Base-by-base conservation (phyloP, 2,888 invertebrate genomes). In the Homarus gammarus region DNA sequence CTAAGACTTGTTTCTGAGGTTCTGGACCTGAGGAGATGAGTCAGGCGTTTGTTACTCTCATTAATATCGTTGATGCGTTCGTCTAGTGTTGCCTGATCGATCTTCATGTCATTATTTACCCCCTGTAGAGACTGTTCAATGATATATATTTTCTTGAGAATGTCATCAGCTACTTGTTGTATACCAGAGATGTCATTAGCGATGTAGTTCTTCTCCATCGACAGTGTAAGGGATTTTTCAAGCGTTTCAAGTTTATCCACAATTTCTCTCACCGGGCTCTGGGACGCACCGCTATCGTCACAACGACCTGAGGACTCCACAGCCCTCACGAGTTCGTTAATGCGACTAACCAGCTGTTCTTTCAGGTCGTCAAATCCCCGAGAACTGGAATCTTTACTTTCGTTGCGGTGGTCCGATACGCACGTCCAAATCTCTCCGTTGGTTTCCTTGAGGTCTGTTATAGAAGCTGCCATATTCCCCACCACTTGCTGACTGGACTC, bases 261-360 rank as follows among this genome's bases (percentile, higher is more conserved):
- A 40, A 89, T 75, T 31, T 73, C 84, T 49, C 40, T 84, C 6
- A 36, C 78, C 33, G 70, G 33, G 44, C 56, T 70, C 18, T 70
- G 72, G 36, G 78, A 77, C 8, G 78, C 44, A 36, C 88, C 83
- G 40, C 84, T 89, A 49, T 89, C 84, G n/a, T 89, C 84, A n/a
- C 51, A 64, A 31, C 38, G 40, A n/a, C 64, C 77, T 18, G 64
- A 44, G 31, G 22, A 22, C 61, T 82, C 61, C 36, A 89, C 61
- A 1, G 64, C 51, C 27, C 33, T 87, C 36, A 61, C 75, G 10
- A 87, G 38, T 61, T 73, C 77, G 31, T 31, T n/a, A 22, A 87
- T 61, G 22, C 68, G 38, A 31, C 49, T 49, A 36, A n/a, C 56
- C 33, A 89, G 31, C 1, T 89, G 31, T 22, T 89, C 51, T 56